A percentile compares a stretch with the other conserved stretches of the same genome.
Conservation (phyloP, 2,113 vertebrate genomes). For the Nesogale talazaci region DNA sequence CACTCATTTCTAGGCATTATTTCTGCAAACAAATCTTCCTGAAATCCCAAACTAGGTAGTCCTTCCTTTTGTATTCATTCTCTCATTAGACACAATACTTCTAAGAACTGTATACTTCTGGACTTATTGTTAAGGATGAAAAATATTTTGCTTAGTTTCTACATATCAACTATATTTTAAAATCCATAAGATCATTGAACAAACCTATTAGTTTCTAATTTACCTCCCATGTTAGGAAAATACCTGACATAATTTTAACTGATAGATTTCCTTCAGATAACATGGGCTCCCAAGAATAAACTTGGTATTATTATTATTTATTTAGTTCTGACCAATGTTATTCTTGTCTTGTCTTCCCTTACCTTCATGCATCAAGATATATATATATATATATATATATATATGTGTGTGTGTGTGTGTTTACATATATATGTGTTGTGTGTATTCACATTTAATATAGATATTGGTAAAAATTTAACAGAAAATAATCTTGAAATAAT, state of each 20-base stretch:
- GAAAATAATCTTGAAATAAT: not conserved
- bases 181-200: not conserved
- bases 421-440: too few relatives aligned
- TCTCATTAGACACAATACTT: not conserved
- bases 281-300: not conserved
- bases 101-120: not conserved
- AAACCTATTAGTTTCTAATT: not conserved
- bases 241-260: not conserved
- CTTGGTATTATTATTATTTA: not conserved
- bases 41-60: not conserved
- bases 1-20: not conserved
- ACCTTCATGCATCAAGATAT: not conserved
- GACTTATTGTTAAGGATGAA: not conserved
- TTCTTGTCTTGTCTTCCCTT: not conserved
- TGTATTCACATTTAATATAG: not conserved
- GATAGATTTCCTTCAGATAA: not conserved
- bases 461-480: not conserved
- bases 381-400: not conserved
- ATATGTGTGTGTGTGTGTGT: too few relatives aligned
- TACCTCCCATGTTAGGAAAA: not conserved
- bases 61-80: not conserved
- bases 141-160: not conserved
- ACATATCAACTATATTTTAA: not conserved
- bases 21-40: constrained; percentile 11
- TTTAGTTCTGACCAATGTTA: not conserved